A percentile compares a stretch with the other conserved stretches of the same genome.
Evolutionary conservation across 2,888 invertebrate genomes (phyloP).

Genomic region (Gibbula magus): DNA sequence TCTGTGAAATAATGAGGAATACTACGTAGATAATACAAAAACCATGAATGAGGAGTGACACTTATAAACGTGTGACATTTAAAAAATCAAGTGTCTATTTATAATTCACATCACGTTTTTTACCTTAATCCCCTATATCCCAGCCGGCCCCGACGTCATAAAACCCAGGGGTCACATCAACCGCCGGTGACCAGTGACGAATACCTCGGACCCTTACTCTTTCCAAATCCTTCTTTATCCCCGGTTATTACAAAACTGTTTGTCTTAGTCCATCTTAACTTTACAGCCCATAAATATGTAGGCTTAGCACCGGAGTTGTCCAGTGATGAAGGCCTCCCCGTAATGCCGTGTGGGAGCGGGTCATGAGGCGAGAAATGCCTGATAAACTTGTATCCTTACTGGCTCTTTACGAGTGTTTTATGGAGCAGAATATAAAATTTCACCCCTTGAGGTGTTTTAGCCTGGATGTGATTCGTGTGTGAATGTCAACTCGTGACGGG

Average conservation of each 20-base stretch:
- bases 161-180: conserved; percentile 2
- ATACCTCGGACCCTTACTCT: not conserved
- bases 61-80: no score
- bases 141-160: not conserved
- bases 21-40: no score
- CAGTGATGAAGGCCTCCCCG: not conserved
- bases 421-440: conserved; percentile 14
- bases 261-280: not conserved
- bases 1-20: no score
- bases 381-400: conserved; percentile 22
- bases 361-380: conserved; percentile 13
- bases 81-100: no score
- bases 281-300: conserved; percentile 1
- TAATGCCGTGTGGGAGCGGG: not conserved
- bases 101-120: no score
- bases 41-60: no score
- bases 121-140: not conserved
- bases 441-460: conserved; percentile 6
- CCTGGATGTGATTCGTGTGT: not conserved
- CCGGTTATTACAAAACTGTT: conserved; percentile 8
- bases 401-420: conserved; percentile 15
- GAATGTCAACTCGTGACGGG: not conserved
- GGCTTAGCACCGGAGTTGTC: not conserved
- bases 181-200: not conserved
- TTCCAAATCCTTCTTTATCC: not conserved